Base-by-base conservation (phyloP, 2,113 vertebrate species). In the Callospermophilus lateralis region DNA sequence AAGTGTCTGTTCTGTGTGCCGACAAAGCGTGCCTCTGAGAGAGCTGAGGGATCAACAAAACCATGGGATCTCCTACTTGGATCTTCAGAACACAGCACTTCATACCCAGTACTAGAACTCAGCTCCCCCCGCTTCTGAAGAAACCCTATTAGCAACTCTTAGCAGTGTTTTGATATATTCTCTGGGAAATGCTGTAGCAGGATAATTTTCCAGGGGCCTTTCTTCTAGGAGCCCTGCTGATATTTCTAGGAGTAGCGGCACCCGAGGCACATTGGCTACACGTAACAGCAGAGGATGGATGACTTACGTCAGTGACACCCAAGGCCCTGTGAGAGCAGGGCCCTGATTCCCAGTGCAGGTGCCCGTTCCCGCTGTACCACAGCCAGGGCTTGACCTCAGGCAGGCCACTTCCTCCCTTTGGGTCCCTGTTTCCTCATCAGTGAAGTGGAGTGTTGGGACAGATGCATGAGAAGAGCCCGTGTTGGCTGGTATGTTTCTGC, bases 61-160 rank as follows among this genome's bases (percentile, higher is more conserved):
- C 24, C 26, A 26, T 32, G 20, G 20, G 55, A 42, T 37, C 39
- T 78, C 63, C 63, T 32, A 11, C 8, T 42, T 7, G 16, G 32
- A 55, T n/a, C 65, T 86, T 83, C 39, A 24, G 39, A 39, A 51
- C 0, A 37, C 0, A 6, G 3, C 8, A 45, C 55, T 39, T 8
- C 51, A 19, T 15, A 48, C 1, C 8, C 0, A 28, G 79, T 9
- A 48, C 20, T 6, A 32, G 61, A 74, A 90, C 32, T 24, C 72
- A 70, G 28, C 2, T 28, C 42, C 8, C 16, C 42, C 8, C 17
- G n/a, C 10, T 3, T 77, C 65, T 90, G 55, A 84, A 76, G 19
- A n/a, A 42, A 28, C 8, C 24, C 8, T 15, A 58, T 16, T 1
- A 67, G 26, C 1, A 58, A 32, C 55, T 85, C 87, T 58, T 32